Base-by-base conservation (phyloP, 1,140 invertebrate genomes). In the Macrostomum lignano region DNA sequence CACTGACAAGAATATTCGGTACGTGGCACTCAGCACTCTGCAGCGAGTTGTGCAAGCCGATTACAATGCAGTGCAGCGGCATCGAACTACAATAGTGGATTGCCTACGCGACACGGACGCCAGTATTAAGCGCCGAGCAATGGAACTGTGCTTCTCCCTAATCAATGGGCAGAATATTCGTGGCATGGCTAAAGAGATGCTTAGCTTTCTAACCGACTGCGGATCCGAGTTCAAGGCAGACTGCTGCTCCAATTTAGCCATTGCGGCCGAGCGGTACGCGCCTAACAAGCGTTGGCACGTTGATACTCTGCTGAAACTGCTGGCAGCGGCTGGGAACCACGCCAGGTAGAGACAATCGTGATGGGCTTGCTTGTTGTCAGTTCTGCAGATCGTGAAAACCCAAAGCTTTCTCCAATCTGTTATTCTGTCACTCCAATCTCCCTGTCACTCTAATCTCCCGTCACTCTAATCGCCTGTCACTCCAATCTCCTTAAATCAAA, bases 1-100 rank as follows among this genome's bases (percentile, higher is more conserved):
- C 59, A 91, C 78, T 46, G 91, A 98, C 54, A 98, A 98, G 60
- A 98, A 98, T 61, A 98, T 98, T 46, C 70, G 86, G 40, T 96
- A 96, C 56, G 86, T 98, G 33, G 91, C 91, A 22, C 62, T 98
- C 38, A 96, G 94, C 50, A 98, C 91, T 2, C 62, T 98, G 29
- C 60, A 96, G 39, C 74, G 79, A 50, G 94, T 88, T 4, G 86
- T 96, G 4, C 74, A 79, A 42, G 73, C 84, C 2, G 88, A 98
- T 48, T 84, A 82, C 25, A 86, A 79, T 45, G 86, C 88, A 24
- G 88, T 98, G 13, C 91, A 98, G 52, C 65, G 88, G 50, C 88
- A 98, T 62, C 66, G 84, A 42, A 79, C 74, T 23, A 96, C 88
- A n/a, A 93, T 98, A 47, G 64, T 98, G 45, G 88, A 96, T 57